These are phyloP conservation scores for Heterodera filipjevi DNA, from an alignment of 2,888 invertebrate species.

Conservation along the genomic window DNA sequence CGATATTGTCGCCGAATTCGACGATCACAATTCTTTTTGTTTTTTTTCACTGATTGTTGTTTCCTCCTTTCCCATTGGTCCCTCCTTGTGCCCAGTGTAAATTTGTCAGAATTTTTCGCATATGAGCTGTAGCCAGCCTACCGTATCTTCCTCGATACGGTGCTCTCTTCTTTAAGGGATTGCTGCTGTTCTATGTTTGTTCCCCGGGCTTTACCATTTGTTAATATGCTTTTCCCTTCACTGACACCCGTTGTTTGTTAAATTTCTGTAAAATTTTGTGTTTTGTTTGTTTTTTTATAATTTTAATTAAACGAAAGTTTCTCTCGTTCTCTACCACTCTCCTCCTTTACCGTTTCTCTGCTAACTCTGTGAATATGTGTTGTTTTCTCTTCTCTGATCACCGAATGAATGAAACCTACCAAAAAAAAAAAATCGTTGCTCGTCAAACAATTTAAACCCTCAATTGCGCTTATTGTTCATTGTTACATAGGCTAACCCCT, in stretches of 20 bases:
- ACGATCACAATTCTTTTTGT: neutral
- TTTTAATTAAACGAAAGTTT: neutral
- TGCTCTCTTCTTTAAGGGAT: neutral
- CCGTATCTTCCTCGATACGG: neutral
- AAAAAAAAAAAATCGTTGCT: constrained; percentile 5
- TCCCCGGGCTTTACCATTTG: neutral
- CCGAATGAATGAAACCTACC: neutral
- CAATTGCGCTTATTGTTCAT: neutral
- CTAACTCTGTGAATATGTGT: neutral
- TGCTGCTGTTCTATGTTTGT: neutral
- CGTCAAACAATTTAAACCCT: neutral
- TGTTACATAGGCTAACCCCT: neutral
- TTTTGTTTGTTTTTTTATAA: neutral
- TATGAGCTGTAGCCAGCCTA: neutral
- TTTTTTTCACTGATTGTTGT: neutral
- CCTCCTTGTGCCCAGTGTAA: neutral
- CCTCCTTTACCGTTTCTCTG: neutral
- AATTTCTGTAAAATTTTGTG: neutral
- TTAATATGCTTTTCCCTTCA: neutral
- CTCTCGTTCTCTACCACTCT: neutral
- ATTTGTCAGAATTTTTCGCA: neutral
- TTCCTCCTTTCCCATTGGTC: neutral
- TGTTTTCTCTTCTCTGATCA: neutral
- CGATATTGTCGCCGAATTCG: constrained; percentile 11
- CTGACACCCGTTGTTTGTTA: constrained; percentile 5